Evolutionary conservation across 2,113 vertebrate genomes (phyloP).

Genomic region (Petrocephalus microphthalmus): DNA sequence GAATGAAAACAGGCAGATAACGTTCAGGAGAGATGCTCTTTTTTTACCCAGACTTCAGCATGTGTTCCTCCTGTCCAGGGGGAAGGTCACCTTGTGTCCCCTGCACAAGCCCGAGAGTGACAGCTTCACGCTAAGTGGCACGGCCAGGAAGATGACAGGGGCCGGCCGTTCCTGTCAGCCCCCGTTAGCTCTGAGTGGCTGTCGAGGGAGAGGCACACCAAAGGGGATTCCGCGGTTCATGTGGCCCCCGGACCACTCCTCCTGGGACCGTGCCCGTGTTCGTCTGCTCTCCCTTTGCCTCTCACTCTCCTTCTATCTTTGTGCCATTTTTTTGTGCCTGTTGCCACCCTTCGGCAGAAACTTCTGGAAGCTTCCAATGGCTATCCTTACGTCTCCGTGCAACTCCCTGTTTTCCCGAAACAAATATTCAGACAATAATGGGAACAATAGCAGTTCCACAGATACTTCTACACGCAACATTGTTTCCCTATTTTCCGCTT

Average conservation of each 20-base stretch:
- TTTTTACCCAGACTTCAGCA: constrained; percentile 44
- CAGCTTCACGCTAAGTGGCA: background rate
- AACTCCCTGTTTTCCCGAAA: background rate
- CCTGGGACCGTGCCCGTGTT: background rate
- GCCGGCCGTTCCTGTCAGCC: constrained; percentile 37
- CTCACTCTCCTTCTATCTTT: background rate
- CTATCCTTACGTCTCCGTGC: background rate
- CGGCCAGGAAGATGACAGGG: constrained; percentile 31
- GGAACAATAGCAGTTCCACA: background rate
- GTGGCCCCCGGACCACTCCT: background rate
- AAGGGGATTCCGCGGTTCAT: background rate
- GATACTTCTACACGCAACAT: too few relatives aligned
- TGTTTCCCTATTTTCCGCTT: background rate
- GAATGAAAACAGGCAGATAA: background rate
- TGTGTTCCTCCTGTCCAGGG: constrained; percentile 30
- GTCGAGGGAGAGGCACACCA: background rate
- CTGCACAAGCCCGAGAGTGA: background rate
- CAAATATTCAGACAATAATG: background rate
- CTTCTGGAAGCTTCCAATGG: background rate
- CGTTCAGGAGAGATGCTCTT: constrained; percentile 43
- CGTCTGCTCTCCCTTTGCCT: background rate
- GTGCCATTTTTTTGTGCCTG: background rate
- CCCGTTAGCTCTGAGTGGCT: background rate
- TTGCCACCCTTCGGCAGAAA: too few relatives aligned
- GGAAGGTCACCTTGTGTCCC: constrained; percentile 44